Conservation (phyloP, 2,888 invertebrate genomes). For the Perithous albicinctus region DNA sequence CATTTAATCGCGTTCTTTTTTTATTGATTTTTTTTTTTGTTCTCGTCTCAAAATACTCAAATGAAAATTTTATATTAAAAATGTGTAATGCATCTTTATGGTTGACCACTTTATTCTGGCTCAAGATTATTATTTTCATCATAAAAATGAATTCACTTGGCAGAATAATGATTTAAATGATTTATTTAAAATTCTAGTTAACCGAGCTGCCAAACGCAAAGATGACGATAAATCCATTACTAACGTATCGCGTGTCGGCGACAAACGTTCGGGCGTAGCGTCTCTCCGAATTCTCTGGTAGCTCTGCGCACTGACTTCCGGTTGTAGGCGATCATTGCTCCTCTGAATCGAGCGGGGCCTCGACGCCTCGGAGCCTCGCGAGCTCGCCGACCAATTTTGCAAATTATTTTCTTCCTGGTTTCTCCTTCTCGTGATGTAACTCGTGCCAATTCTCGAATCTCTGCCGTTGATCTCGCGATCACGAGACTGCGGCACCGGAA, state of each 20-base stretch:
- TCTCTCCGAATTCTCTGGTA: conserved; percentile 33
- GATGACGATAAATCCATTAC: conserved; percentile 27
- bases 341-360: conserved; percentile 53
- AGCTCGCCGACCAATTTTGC: conserved; percentile 63
- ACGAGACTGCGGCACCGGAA: conserved; percentile 69
- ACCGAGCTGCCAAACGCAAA: not conserved
- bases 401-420: conserved; percentile 57
- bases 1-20: too few species aligned
- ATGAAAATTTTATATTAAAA: too few species aligned
- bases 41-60: too few species aligned
- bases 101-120: not conserved
- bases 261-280: conserved; percentile 40
- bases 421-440: conserved; percentile 50
- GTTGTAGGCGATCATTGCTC: conserved; percentile 35
- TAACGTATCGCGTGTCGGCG: conserved; percentile 68
- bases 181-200: not conserved
- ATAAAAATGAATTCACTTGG: not conserved
- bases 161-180: not conserved
- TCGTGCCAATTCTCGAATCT: conserved; percentile 53
- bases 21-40: too few species aligned
- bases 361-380: conserved; percentile 55
- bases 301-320: conserved; percentile 40
- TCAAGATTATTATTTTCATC: not conserved
- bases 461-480: conserved; percentile 63
- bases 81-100: too few species aligned